Conservation (phyloP, 1,140 invertebrate species). For the Eriosoma lanigerum region DNA sequence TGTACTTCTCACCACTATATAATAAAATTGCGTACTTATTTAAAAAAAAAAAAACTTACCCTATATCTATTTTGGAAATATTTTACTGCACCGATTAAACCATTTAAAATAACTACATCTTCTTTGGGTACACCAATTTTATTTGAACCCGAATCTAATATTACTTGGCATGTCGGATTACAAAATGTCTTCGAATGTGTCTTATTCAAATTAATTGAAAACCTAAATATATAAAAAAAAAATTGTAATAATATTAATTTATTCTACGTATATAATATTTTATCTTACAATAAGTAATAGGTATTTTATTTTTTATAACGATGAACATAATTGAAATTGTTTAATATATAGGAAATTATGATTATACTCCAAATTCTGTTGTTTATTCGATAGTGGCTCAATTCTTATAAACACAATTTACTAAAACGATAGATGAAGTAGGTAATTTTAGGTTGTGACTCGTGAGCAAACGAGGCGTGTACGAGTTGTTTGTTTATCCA, state of each 20-base stretch:
- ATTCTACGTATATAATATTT: no score
- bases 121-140: background rate
- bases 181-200: slow-evolving; percentile 4
- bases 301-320: no score
- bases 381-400: no score
- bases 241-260: background rate
- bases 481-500: background rate
- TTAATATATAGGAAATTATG: no score
- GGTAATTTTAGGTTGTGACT: background rate
- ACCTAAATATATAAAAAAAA: slow-evolving; percentile 1
- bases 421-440: no score
- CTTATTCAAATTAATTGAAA: background rate
- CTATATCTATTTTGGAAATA: slow-evolving; percentile 2
- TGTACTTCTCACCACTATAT: no score
- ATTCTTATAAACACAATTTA: no score
- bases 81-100: background rate
- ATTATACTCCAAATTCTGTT: no score
- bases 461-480: background rate
- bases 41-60: no score
- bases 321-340: no score
- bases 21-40: no score
- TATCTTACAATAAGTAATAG: no score
- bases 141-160: background rate
- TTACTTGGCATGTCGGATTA: background rate
- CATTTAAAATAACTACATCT: background rate